Evolutionary conservation across 2,797 vertebrate genomes (phyloP), one percentile per base, ranked within the genome.

Genomic region (Protosalanx chinensis): DNA sequence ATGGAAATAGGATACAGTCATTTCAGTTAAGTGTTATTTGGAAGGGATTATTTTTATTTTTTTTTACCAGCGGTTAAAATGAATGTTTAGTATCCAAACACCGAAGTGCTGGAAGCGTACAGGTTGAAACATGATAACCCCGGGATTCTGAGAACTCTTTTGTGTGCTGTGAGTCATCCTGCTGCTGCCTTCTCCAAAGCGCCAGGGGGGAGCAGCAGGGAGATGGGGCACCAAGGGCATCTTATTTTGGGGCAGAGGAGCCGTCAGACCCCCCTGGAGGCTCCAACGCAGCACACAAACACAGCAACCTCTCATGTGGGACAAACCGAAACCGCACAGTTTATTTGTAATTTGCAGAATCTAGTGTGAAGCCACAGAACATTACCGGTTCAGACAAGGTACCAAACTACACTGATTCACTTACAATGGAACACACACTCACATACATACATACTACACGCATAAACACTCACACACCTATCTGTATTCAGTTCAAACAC

Each of bases 171-270:
- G 51, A 56, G 51, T 56, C 51, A 16, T 16, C 15, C 5, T 16
- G 4, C 16, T 3, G 51, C 51, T 56, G 15, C 51, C 5, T n/a
- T 56, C 51, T 56, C 51, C 51, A 56, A 16, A 16, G 51, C 51
- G 18, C 51, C 51, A n/a, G 51, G 51, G 51, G 6, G 51, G 51
- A 7, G 18, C 51, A 56, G 20, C 20, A 35, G 41, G 65, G 75
- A 81, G 60, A 75, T 35, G 64, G 75, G 64, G 69, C 74, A 27
- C 35, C 64, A 60, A 77, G 67, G 70, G 46, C 64, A 81, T 73
- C 70, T 64, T 71, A 74, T 75, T 74, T 62, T 68, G 76, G 83
- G 75, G 76, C 71, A 53, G 68, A 79, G 74, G 61, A 74, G 72
- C 53, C n/a, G 72, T 60, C 76, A 79, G 71, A 71, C 64, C 78